phyloP scores from a whole-genome alignment of 1,140 invertebrate species.

The Leptoteleia sp. region DNA sequence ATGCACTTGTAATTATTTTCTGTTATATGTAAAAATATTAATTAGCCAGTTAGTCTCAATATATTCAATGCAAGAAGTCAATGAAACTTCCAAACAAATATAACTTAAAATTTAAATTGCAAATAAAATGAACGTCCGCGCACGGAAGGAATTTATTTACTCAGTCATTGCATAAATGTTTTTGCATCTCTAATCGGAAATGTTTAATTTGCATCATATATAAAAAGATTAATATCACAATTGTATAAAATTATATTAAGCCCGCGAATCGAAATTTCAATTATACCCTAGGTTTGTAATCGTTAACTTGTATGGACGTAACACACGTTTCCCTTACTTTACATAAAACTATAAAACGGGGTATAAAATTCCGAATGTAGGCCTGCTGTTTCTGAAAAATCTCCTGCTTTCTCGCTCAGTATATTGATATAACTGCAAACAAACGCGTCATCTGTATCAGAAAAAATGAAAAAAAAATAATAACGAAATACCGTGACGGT shows the following conservation, averaged over 20 bases:
- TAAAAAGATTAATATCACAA: slow-evolving; percentile 10
- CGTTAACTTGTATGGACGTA: slow-evolving; percentile 41
- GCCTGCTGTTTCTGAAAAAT: slow-evolving; percentile 17
- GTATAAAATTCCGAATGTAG: slow-evolving; percentile 24
- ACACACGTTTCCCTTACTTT: slow-evolving; percentile 40
- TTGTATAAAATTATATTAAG: slow-evolving; percentile 22
- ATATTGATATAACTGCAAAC: slow-evolving; percentile 31
- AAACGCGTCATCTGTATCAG: slow-evolving; percentile 25
- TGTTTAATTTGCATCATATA: background rate
- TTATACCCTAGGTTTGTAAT: slow-evolving; percentile 38
- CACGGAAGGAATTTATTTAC: too few species aligned
- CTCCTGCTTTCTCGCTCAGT: slow-evolving; percentile 11
- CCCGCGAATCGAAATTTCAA: slow-evolving; percentile 33
- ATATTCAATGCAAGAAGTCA: too few species aligned
- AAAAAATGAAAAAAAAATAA: slow-evolving; percentile 25
- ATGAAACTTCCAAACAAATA: too few species aligned
- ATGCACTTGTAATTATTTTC: too few species aligned
- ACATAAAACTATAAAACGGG: slow-evolving; percentile 43
- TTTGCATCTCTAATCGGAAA: slow-evolving; percentile 15
- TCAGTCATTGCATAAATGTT: too few species aligned
- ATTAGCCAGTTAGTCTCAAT: too few species aligned
- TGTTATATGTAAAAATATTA: too few species aligned
- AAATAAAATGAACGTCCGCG: too few species aligned
- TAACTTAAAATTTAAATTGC: too few species aligned
- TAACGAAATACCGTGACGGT: slow-evolving; percentile 5